These are phyloP conservation scores for Heptranchias perlo DNA, from an alignment of 2,113 vertebrate genomes.

Conservation along the genomic window DNA sequence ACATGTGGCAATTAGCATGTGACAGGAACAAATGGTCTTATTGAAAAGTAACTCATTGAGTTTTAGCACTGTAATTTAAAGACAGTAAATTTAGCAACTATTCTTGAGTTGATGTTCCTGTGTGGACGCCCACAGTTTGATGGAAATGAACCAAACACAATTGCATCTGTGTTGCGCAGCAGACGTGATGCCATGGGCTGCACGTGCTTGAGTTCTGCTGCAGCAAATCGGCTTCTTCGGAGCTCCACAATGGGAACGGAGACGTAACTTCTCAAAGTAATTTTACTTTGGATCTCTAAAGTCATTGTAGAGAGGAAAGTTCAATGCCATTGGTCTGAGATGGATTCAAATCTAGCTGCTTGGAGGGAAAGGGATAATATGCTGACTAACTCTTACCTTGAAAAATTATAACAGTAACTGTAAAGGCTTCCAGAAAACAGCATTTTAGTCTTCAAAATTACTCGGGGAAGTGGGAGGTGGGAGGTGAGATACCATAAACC, in stretches of 20 bases:
- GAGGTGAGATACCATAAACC: neutral
- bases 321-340: neutral
- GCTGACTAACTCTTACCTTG: neutral
- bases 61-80: neutral
- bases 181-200: neutral
- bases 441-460: neutral
- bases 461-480: neutral
- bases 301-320: neutral
- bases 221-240: neutral
- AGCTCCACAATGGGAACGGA: neutral
- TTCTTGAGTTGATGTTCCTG: neutral
- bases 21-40: neutral
- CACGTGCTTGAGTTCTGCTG: neutral
- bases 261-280: neutral
- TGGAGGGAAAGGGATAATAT: neutral
- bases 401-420: neutral
- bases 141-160: neutral
- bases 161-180: neutral
- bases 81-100: neutral
- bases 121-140: neutral
- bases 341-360: slow-evolving; percentile 11
- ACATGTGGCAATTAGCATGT: neutral
- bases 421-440: neutral
- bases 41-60: neutral
- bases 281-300: neutral